Evolutionary conservation across 1,140 invertebrate species (phyloP).

Genomic region (Dendroctonus ponderosae): DNA sequence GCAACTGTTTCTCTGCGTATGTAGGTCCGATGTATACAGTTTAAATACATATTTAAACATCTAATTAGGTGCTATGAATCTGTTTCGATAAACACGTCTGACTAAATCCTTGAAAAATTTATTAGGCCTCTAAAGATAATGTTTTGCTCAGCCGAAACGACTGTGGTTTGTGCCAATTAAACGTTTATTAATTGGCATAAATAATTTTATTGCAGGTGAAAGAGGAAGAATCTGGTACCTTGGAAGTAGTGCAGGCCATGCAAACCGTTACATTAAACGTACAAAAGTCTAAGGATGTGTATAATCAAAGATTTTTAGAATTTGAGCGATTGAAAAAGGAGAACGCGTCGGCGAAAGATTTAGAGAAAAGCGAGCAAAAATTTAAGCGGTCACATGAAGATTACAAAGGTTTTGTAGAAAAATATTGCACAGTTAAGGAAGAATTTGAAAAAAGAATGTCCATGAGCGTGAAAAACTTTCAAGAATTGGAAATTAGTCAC

Average conservation of each 20-base stretch:
- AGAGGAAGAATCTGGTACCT: constrained; percentile 87
- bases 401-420: constrained; percentile 84
- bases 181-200: too few relatives aligned
- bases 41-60: too few relatives aligned
- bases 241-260: constrained; percentile 85
- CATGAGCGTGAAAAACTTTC: constrained; percentile 89
- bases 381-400: constrained; percentile 93
- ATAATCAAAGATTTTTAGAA: constrained; percentile 78
- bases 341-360: constrained; percentile 83
- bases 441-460: constrained; percentile 96
- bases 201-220: constrained; percentile 64
- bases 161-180: too few relatives aligned
- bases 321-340: constrained; percentile 87
- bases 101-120: too few relatives aligned
- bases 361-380: constrained; percentile 91
- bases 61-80: too few relatives aligned
- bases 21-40: too few relatives aligned
- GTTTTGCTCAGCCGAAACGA: too few relatives aligned
- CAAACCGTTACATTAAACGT: constrained; percentile 83
- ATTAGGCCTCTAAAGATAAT: too few relatives aligned
- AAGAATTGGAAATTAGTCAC: constrained; percentile 90
- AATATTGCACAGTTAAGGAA: constrained; percentile 82
- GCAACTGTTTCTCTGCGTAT: too few relatives aligned
- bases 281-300: constrained; percentile 88
- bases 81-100: too few relatives aligned